phyloP scores from a whole-genome alignment of 1,140 invertebrate genomes.

The Tetranychus urticae region DNA sequence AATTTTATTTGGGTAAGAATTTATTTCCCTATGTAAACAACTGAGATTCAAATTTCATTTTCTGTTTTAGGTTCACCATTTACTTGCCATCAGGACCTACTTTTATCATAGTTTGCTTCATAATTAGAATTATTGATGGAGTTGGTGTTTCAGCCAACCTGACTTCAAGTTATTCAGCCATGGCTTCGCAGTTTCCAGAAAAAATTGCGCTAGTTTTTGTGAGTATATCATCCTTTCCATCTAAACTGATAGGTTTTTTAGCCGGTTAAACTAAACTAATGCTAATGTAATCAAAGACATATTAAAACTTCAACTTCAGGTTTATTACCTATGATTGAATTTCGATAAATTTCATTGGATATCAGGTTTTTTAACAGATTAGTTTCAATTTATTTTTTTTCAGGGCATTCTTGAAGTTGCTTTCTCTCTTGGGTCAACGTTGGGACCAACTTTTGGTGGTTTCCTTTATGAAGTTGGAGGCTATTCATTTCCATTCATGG shows the following conservation, averaged over 20 bases:
- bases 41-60: too few relatives aligned
- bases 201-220: conserved; percentile 11
- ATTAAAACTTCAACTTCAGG: neutral
- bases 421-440: conserved; percentile 14
- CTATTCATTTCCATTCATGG: conserved; percentile 4
- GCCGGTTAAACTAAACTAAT: too few relatives aligned
- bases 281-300: too few relatives aligned
- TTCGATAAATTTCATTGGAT: too few relatives aligned
- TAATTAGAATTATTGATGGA: too few relatives aligned
- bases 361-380: too few relatives aligned
- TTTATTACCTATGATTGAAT: too few relatives aligned
- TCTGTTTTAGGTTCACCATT: too few relatives aligned
- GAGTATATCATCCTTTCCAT: conserved; percentile 10
- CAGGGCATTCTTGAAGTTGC: conserved; percentile 10
- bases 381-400: too few relatives aligned
- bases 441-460: conserved; percentile 15
- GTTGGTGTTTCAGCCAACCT: too few relatives aligned
- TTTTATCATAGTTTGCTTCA: too few relatives aligned
- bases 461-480: conserved; percentile 12
- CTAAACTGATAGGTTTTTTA: conserved; percentile 9
- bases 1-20: conserved; percentile 6
- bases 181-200: conserved; percentile 8
- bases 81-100: too few relatives aligned
- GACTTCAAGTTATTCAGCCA: neutral
- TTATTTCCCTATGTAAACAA: conserved; percentile 3